phyloP scores from a whole-genome alignment of 2,888 invertebrate species.

The Napeogenes sylphis region DNA sequence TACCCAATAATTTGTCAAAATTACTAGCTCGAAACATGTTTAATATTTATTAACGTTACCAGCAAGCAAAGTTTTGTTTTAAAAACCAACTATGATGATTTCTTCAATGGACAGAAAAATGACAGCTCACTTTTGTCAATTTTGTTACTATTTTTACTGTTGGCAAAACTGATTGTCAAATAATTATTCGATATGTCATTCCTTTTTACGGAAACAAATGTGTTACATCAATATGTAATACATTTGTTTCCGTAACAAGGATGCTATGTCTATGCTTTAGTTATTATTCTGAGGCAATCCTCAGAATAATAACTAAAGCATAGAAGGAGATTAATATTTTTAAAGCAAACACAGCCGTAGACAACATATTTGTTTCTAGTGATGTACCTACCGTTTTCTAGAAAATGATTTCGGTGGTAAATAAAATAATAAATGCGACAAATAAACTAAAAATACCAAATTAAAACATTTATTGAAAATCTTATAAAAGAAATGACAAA shows the following conservation, averaged over 20 bases:
- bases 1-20: constrained; percentile 83
- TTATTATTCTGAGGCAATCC: no score
- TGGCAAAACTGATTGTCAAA: constrained; percentile 21
- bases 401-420: no score
- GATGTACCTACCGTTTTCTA: no score
- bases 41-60: constrained; percentile 37
- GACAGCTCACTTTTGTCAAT: constrained; percentile 71
- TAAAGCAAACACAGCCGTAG: no score
- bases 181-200: background rate
- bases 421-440: no score
- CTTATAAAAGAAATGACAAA: no score
- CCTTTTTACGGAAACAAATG: background rate
- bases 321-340: no score
- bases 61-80: constrained; percentile 57
- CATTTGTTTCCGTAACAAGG: background rate
- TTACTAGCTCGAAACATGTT: constrained; percentile 80
- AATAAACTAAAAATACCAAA: no score
- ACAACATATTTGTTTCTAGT: no score
- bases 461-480: no score
- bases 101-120: constrained; percentile 64
- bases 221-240: background rate
- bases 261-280: no score
- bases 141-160: constrained; percentile 35
- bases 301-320: no score
- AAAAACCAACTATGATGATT: constrained; percentile 62